These are phyloP conservation scores for Tinea trinotella DNA, from an alignment of 2,888 invertebrate genomes.

Conservation along the genomic window DNA sequence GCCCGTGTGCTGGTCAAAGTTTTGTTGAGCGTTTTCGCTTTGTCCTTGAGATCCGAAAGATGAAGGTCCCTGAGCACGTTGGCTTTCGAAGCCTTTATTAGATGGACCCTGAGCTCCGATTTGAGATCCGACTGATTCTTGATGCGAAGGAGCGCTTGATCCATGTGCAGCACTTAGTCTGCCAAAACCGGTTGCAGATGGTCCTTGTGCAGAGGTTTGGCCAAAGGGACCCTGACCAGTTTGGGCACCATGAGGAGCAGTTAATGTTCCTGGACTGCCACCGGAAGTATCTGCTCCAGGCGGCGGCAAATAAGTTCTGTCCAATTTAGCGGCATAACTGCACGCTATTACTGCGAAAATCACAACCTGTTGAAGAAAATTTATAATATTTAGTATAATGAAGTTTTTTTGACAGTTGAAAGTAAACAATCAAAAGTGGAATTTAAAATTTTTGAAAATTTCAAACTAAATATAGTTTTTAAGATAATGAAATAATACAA, in stretches of 20 bases:
- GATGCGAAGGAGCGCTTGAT: neutral
- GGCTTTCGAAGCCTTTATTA: neutral
- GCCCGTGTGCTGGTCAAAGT: neutral
- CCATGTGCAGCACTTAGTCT: constrained; percentile 24
- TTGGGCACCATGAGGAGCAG: constrained; percentile 35
- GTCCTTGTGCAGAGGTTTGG: constrained; percentile 19
- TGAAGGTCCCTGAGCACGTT: neutral
- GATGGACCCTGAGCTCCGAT: neutral
- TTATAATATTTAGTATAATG: neutral
- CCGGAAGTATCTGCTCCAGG: constrained; percentile 51
- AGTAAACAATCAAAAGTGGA: no score
- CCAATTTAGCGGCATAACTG: constrained; percentile 57
- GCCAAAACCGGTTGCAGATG: constrained; percentile 14
- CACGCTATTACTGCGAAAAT: constrained; percentile 51
- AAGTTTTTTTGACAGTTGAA: neutral
- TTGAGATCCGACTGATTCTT: neutral
- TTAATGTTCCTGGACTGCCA: constrained; percentile 52
- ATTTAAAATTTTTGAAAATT: neutral
- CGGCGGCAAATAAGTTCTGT: constrained; percentile 61
- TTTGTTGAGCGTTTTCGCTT: neutral
- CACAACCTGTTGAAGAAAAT: constrained; percentile 40
- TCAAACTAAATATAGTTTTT: no score
- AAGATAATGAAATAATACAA: no score
- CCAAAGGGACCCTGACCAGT: constrained; percentile 22
- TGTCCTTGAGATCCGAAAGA: neutral